Conservation (phyloP, 2,113 vertebrate species). For the Sterrhoptilus dennistouni region DNA sequence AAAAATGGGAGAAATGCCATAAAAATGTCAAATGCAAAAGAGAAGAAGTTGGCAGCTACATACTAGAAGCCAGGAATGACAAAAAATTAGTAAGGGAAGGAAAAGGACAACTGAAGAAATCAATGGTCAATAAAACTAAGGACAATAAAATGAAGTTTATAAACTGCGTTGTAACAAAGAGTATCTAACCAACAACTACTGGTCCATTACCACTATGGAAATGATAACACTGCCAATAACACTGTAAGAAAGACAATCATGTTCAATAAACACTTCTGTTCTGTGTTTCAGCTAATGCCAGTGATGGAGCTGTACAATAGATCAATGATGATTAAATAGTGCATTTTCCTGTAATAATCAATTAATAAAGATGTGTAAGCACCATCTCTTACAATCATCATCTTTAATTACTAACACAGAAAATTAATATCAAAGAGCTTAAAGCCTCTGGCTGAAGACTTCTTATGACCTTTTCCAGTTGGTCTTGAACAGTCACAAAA, state of each 20-base stretch:
- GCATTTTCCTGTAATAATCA: conserved; percentile 20
- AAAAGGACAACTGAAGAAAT: conserved; percentile 47
- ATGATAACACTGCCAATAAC: conserved; percentile 35
- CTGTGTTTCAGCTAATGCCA: neutral
- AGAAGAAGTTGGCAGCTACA: neutral
- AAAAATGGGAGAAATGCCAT: neutral
- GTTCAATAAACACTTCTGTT: conserved; percentile 25
- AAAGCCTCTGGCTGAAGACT: neutral
- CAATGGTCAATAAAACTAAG: conserved; percentile 33
- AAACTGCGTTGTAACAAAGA: neutral
- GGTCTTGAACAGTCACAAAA: neutral
- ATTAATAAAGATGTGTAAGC: conserved; percentile 12
- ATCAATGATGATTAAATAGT: conserved; percentile 37
- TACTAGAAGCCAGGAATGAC: neutral
- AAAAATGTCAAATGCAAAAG: conserved; percentile 1
- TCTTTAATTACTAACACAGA: neutral
- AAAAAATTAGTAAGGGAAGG: conserved; percentile 40
- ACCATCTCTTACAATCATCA: neutral
- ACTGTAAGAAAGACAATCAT: neutral
- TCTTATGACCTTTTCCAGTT: neutral
- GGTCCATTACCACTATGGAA: neutral
- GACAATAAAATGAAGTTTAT: conserved; percentile 46
- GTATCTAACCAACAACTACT: neutral
- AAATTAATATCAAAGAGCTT: neutral
- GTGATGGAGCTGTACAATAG: neutral